Evolutionary conservation across 2,888 invertebrate species (phyloP).

Genomic region (Hofmannophila pseudospretella): DNA sequence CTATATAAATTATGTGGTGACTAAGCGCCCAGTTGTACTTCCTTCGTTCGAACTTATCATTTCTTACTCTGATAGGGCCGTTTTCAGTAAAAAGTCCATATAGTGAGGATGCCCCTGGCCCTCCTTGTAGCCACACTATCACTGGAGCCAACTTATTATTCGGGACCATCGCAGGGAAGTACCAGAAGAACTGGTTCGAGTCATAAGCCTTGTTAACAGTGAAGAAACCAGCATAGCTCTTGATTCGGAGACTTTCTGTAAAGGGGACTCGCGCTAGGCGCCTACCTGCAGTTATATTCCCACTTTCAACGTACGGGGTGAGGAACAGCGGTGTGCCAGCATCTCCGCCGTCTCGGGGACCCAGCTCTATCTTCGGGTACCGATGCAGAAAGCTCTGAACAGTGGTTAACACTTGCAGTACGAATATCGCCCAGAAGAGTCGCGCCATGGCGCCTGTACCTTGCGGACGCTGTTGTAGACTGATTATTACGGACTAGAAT

Average conservation of each 20-base stretch:
- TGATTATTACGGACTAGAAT: no score
- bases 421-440: conserved; percentile 25
- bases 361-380: conserved; percentile 52
- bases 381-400: conserved; percentile 46
- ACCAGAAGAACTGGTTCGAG: conserved; percentile 95
- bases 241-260: conserved; percentile 76
- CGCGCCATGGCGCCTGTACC: conserved; percentile 47
- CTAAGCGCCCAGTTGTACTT: conserved; percentile 88
- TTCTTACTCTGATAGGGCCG: conserved; percentile 79
- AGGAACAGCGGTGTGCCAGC: conserved; percentile 82
- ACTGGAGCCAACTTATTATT: conserved; percentile 80
- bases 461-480: no score
- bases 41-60: conserved; percentile 72
- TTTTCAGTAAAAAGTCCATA: conserved; percentile 91
- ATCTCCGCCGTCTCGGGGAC: conserved; percentile 47
- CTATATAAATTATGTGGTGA: conserved; percentile 91
- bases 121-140: conserved; percentile 91
- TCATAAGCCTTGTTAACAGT: conserved; percentile 87
- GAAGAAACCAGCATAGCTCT: conserved; percentile 88
- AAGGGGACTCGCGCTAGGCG: conserved; percentile 74
- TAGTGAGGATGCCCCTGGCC: conserved; percentile 88
- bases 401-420: conserved; percentile 30
- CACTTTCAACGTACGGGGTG: conserved; percentile 84
- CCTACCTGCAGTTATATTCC: conserved; percentile 82
- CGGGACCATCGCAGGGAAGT: conserved; percentile 85